These are phyloP conservation scores for Morinoia aosen DNA, from an alignment of 2,888 invertebrate genomes.

Conservation along the genomic window DNA sequence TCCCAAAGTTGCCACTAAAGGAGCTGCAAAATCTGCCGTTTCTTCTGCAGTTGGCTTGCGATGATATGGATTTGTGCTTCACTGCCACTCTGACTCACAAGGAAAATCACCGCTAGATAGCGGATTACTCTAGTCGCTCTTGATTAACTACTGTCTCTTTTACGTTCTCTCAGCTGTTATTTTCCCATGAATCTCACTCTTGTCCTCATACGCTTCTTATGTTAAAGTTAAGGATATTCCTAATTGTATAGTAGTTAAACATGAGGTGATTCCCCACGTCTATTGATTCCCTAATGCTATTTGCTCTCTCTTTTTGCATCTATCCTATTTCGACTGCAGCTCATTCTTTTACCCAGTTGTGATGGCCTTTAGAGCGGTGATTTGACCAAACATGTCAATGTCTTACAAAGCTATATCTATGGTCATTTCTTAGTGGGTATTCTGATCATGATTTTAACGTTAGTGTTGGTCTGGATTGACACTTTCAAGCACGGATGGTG, in stretches of 20 bases:
- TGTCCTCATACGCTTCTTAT: slow-evolving; percentile 40
- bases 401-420: neutral
- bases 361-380: neutral
- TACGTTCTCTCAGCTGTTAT: slow-evolving; percentile 35
- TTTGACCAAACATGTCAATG: neutral
- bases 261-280: neutral
- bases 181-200: slow-evolving; percentile 51
- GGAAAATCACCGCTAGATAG: neutral
- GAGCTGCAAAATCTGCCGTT: neutral
- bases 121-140: slow-evolving; percentile 43
- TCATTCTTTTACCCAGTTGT: neutral
- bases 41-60: neutral
- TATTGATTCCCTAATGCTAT: neutral
- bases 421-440: neutral
- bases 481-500: neutral
- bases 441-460: neutral
- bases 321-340: neutral
- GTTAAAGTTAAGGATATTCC: slow-evolving; percentile 38
- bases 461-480: neutral
- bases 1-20: neutral
- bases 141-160: slow-evolving; percentile 9
- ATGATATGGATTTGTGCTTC: neutral
- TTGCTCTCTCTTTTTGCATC: neutral
- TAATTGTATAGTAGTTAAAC: neutral
- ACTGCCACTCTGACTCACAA: neutral